phyloP scores from a whole-genome alignment of 37 sponge, comb jelly and placozoan genomes.

The Axinella damicornis region DNA sequence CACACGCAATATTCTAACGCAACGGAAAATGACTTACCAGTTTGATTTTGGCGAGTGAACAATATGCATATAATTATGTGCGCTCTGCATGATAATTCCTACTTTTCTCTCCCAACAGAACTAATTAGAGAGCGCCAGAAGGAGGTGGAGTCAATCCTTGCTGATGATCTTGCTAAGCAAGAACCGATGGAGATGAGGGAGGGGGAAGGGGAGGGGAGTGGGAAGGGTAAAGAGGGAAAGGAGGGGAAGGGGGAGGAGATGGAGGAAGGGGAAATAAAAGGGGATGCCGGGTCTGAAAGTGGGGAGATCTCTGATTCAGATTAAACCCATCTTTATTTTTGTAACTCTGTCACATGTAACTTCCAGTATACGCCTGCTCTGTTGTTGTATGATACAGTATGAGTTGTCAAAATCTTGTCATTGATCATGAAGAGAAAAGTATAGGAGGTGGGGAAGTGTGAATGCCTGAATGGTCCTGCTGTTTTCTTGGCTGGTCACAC shows the following conservation, averaged over 20 bases:
- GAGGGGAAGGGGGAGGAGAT: slow-evolving; percentile 9
- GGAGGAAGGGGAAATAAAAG: not conserved
- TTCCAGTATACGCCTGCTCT: too few species aligned
- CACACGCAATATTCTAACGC: too few species aligned
- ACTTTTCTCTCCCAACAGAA: not conserved
- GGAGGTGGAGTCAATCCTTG: slow-evolving; percentile 8
- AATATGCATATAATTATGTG: not conserved
- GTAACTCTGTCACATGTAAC: too few species aligned
- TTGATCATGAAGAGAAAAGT: too few species aligned
- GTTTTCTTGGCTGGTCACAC: too few species aligned
- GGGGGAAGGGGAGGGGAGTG: not conserved
- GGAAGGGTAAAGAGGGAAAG: not conserved
- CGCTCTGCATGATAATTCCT: not conserved
- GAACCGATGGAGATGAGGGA: not conserved
- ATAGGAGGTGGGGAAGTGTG: too few species aligned
- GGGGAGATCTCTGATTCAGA: slow-evolving; percentile 21
- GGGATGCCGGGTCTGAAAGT: slow-evolving; percentile 12
- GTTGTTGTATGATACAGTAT: too few species aligned
- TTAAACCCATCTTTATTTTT: not conserved
- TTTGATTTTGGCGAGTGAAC: too few species aligned
- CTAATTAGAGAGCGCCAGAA: slow-evolving; percentile 11
- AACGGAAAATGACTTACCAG: too few species aligned
- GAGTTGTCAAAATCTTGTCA: too few species aligned
- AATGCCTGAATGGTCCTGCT: too few species aligned
- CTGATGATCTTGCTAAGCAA: not conserved